Evolutionary conservation across 2,797 vertebrate genomes (phyloP), one percentile per base, ranked within the genome.

Genomic region (Phataginus tetradactyla): DNA sequence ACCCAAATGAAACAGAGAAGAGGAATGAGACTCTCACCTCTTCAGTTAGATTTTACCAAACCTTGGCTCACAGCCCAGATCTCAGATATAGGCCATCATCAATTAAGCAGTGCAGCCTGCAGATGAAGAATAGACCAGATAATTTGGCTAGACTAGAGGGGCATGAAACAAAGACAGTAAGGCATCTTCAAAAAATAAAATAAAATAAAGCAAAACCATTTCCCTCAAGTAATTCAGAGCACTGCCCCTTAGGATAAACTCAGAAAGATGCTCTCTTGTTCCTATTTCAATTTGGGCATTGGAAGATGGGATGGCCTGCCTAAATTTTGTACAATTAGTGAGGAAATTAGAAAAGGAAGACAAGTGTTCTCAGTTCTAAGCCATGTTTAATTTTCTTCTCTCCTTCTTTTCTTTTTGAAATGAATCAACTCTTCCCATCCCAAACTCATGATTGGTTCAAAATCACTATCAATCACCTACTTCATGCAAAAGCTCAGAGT

Each of bases 1-100:
- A 88, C 69, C 86, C 83, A 86, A 37, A 92, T 69, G 91, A 83
- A 68, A 39, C 51, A 32, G 51, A 71, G 59, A 87, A 55, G 32
- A 77, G 34, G 14, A 64, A 86, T 27, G 69, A 79, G 53, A 15
- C 49, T 87, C 18, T 83, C 45, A 53, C 51, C 49, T 80, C 89
- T 59, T 55, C 37, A 61, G 93, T 45, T 74, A 64, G 66, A 75
- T 63, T 68, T 59, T 53, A 55, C n/a, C 27, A 59, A 80, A 20
- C 11, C 27, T 53, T 93, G 96, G 95, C 86, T 34, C 20, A 9
- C 78, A 71, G 89, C 91, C 91, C 63, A 45, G 93, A 91, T 11
- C 69, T 55, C 63, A 68, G 74, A 96, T 86, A 49, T 42, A 86
- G 94, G 92, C 81, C 91, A 42, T 83, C 78, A 83, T 75, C 86